These are phyloP conservation scores for Caenorhabditis wallacei DNA, from an alignment of 2,888 invertebrate genomes.

Conservation along the genomic window DNA sequence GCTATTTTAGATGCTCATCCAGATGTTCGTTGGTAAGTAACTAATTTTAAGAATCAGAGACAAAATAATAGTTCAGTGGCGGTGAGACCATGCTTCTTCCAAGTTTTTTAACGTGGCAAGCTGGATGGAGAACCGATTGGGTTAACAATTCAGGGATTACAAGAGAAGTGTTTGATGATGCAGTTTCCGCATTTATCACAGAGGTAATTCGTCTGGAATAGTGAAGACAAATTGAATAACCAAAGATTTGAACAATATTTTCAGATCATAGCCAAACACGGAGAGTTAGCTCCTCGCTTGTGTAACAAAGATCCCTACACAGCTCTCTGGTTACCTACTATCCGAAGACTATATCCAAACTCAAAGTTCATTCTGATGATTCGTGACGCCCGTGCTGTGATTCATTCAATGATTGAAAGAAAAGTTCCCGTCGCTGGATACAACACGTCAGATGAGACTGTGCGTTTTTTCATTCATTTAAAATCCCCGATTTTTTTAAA, in stretches of 20 bases:
- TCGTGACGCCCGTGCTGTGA: conserved; percentile 89
- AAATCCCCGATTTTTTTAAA: neutral
- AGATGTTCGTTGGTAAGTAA: conserved; percentile 87
- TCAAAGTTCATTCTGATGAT: conserved; percentile 98
- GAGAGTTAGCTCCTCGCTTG: conserved; percentile 91
- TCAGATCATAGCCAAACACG: conserved; percentile 90
- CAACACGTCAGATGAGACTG: conserved; percentile 85
- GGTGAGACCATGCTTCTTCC: conserved; percentile 90
- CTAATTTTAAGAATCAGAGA: neutral
- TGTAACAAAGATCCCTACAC: conserved; percentile 99
- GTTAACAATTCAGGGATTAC: conserved; percentile 94
- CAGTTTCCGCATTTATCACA: conserved; percentile 93
- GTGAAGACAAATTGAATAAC: too few species aligned
- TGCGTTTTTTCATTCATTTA: conserved; percentile 55
- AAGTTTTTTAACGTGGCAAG: conserved; percentile 89
- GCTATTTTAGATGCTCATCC: conserved; percentile 99
- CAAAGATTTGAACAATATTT: too few species aligned
- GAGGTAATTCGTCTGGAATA: conserved; percentile 66
- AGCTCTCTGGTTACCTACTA: conserved; percentile 95
- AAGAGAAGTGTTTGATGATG: conserved; percentile 93
- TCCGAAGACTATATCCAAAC: conserved; percentile 95
- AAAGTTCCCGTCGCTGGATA: conserved; percentile 93
- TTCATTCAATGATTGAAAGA: conserved; percentile 96
- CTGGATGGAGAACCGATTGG: conserved; percentile 89
- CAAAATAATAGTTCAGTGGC: conserved; percentile 55